Conservation (phyloP, 2,888 invertebrate species). For the Leptarthrus brevirostris region DNA sequence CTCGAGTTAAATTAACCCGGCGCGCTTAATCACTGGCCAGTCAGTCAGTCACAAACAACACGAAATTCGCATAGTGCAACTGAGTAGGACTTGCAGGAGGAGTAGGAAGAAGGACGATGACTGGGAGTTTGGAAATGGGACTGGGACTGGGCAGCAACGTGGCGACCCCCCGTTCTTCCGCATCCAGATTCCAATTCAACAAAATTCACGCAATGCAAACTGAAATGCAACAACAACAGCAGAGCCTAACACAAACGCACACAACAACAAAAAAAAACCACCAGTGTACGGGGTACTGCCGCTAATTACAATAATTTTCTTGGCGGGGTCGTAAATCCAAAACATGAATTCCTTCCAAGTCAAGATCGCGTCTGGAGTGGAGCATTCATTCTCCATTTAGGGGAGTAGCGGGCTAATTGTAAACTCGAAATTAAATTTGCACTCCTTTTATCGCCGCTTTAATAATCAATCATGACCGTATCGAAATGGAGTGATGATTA, state of each 20-base stretch:
- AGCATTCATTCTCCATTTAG: background rate
- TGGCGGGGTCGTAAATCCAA: conserved; percentile 41
- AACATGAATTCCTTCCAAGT: conserved; percentile 45
- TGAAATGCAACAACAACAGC: background rate
- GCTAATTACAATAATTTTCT: conserved; percentile 49
- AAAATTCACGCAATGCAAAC: conserved; percentile 33
- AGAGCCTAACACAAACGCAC: background rate
- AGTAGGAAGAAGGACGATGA: conserved; percentile 28
- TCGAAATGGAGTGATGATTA: conserved; percentile 43
- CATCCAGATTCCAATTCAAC: too few relatives aligned
- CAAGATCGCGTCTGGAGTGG: background rate
- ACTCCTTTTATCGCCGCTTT: conserved; percentile 27
- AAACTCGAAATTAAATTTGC: conserved; percentile 44
- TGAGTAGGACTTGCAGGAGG: background rate
- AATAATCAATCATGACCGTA: conserved; percentile 37
- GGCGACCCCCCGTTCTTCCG: too few relatives aligned
- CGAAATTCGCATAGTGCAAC: background rate
- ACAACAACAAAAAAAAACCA: background rate
- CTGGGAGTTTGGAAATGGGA: background rate
- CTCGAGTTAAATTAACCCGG: conserved; percentile 46
- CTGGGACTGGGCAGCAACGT: background rate
- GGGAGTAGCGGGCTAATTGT: conserved; percentile 26
- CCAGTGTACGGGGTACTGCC: background rate
- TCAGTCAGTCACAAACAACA: conserved; percentile 46
- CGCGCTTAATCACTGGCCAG: conserved; percentile 48